Conservation (phyloP, 1,140 invertebrate genomes). For the Hyphantria cunea region DNA sequence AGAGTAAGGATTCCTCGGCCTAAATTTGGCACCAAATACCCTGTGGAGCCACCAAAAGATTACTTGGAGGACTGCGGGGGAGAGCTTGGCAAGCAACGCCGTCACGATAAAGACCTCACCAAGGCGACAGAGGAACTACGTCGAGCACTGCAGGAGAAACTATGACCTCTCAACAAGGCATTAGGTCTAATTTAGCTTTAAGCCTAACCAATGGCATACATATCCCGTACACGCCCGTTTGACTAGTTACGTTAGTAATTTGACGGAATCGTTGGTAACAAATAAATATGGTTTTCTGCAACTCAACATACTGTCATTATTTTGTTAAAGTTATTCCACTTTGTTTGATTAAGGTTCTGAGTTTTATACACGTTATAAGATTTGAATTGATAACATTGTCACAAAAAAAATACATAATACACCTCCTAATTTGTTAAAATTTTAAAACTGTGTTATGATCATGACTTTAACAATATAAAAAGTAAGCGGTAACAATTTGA, state of each 20-base stretch:
- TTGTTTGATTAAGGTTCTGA: too few species aligned
- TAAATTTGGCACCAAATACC: conserved; percentile 88
- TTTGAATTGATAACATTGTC: too few species aligned
- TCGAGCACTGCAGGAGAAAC: conserved; percentile 87
- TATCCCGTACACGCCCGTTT: conserved; percentile 26
- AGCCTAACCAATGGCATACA: conserved; percentile 34
- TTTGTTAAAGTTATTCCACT: too few species aligned
- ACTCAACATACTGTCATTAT: too few species aligned
- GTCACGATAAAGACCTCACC: conserved; percentile 81
- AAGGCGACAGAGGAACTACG: conserved; percentile 89
- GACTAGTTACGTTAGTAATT: conserved; percentile 21
- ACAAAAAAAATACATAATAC: too few species aligned
- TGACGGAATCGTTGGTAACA: too few species aligned
- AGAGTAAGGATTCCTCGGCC: conserved; percentile 90
- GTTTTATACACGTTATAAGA: too few species aligned
- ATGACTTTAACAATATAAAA: too few species aligned
- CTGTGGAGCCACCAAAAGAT: conserved; percentile 86
- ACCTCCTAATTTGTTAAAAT: too few species aligned
- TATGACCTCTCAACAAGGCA: conserved; percentile 77
- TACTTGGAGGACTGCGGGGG: conserved; percentile 81
- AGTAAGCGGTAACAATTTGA: too few species aligned
- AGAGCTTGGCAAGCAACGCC: conserved; percentile 67
- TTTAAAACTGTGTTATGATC: too few species aligned
- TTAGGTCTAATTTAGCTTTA: conserved; percentile 44
- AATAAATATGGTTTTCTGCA: too few species aligned